Evolutionary conservation across 2,797 vertebrate genomes (phyloP), one percentile per base, ranked within the genome.

Genomic region (Cichlasoma orientale): DNA sequence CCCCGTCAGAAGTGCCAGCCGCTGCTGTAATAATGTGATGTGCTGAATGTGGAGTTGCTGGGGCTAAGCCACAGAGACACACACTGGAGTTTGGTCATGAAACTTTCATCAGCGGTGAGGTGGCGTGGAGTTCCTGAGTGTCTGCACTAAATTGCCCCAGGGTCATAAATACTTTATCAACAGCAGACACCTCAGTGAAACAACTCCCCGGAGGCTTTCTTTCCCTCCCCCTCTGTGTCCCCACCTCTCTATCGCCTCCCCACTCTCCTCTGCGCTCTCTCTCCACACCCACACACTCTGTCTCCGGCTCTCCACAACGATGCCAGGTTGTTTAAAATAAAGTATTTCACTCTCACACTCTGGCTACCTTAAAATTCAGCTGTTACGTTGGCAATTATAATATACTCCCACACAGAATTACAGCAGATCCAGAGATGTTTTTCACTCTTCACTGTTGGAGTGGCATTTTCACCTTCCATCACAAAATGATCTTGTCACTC

Each of bases 81-180:
- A 63, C 80, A n/a, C 70, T n/a, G 54, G 79, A 84, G 77, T 75
- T 61, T 14, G 69, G 79, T 86, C 85, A 92, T 94, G 82, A 93
- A 94, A 91, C 73, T 92, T 93, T 92, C 85, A 93, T 90, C 80
- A 82, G 82, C 3, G 23, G 77, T 52, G 59, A 2, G 75, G 77
- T 83, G 75, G 72, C 36, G 58, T 77, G 54, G 80, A 88, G 75
- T 79, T 90, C 89, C 87, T 85, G 83, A 89, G 89, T 72, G 82
- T 91, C 91, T 87, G 83, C 72, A 84, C 86, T 86, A 86, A 90
- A 85, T 81, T 82, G 79, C 86, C 91, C 83, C 72, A 12, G 85
- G 92, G 90, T 92, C 88, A 93, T 93, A 85, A 92, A 93, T 92
- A 92, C 85, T 93, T 92, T 79, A 94, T 93, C 89, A 90, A 87